Evolutionary conservation across 2,888 invertebrate species (phyloP).

Genomic region (Andrena chrysosceles): DNA sequence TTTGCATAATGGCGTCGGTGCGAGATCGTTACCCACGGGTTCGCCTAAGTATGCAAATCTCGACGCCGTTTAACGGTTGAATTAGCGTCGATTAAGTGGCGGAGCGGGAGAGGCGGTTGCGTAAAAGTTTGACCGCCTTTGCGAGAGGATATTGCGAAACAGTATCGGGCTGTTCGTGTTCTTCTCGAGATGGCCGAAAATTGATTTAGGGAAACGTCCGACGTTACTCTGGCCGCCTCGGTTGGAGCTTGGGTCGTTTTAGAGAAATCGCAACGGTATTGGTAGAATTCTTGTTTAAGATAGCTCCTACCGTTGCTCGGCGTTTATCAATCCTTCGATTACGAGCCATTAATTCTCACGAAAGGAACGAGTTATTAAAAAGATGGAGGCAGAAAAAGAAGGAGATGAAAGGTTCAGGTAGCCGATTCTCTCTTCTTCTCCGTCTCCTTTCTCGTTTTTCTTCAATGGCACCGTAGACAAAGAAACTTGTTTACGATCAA

Average conservation of each 20-base stretch:
- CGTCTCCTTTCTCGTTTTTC: neutral
- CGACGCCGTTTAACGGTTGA: slow-evolving; percentile 26
- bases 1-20: slow-evolving; percentile 48
- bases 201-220: neutral
- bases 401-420: slow-evolving; percentile 27
- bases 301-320: neutral
- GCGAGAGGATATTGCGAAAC: slow-evolving; percentile 9
- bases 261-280: too few relatives aligned
- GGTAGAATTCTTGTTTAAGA: neutral
- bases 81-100: slow-evolving; percentile 42
- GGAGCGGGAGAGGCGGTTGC: slow-evolving; percentile 26
- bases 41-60: slow-evolving; percentile 39
- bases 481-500: slow-evolving; percentile 56
- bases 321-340: neutral
- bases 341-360: neutral
- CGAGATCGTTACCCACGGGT: slow-evolving; percentile 23
- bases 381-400: neutral
- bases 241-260: too few relatives aligned
- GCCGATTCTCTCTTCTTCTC: slow-evolving; percentile 10
- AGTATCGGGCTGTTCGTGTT: slow-evolving; percentile 15
- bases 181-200: neutral
- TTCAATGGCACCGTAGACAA: slow-evolving; percentile 46
- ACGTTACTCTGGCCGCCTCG: too few relatives aligned
- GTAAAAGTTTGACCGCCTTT: slow-evolving; percentile 25
- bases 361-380: slow-evolving; percentile 1